Evolutionary conservation across 2,113 vertebrate species (phyloP), one percentile per base, ranked within the genome.

Genomic region (Galeopterus variegatus): DNA sequence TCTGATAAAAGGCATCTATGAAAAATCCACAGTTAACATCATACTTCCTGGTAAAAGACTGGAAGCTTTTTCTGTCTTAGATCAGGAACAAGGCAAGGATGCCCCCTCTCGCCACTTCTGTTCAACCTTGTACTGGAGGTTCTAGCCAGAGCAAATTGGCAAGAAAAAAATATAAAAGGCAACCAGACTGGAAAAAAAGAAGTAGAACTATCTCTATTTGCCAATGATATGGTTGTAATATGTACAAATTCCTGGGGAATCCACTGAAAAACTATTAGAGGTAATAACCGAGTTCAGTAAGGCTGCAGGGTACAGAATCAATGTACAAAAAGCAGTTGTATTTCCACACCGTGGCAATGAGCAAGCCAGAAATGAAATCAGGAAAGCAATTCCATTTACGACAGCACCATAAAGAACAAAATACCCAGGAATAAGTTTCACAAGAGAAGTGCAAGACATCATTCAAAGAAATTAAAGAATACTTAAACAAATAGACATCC

Each of bases 331-430:
- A 48, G 41, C 23, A 64, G 58, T 33, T 48, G 45, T 69, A 41
- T 79, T 96, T 92, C 45, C 36, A 73, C 31, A 80, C 23, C 90
- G 13, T 87, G 48, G 28, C 79, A 83, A 77, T 52, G 50, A 94
- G 50, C 91, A 88, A 75, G 31, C 17, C 56, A 73, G 82, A 80
- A 90, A 62, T 5, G 13, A 84, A 95, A 41, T 24, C n/a, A 64
- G 76, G 91, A 93, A 86, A 92, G 95, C 12, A 70, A 75, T 65
- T 93, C 60, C 11, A 89, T 17, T 88, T 85, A 87, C 3, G 60
- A 81, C 24, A 65, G 12, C 69, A 89, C 85, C 48, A 70, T 54
- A 45, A 76, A 91, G 36, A 91, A 84, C 79, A 91, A 90, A 84
- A 33, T 33, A n/a, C 8, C 50, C 23, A 72, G 28, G 65, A 95